Evolutionary conservation across 2,797 vertebrate species (phyloP), one percentile per base, ranked within the genome.

Genomic region (Bradypodion ventrale): DNA sequence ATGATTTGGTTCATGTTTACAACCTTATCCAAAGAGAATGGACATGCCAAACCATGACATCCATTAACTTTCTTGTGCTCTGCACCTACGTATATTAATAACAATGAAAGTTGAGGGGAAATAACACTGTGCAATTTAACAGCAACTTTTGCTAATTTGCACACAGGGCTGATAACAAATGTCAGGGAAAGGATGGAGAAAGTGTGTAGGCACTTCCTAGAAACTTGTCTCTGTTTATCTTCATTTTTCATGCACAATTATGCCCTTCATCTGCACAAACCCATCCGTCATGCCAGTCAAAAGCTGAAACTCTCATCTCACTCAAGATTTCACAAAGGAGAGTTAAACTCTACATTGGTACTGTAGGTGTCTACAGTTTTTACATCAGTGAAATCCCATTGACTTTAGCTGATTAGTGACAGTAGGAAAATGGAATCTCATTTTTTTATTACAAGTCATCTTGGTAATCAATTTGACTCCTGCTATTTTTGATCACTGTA

Each of bases 211-310:
- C 74, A 59, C 29, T 74, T 27, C 70, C 44, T 29, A 1, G 25
- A 42, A 60, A 52, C 59, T 73, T 52, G 63, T 79, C 83, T 52
- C 1, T 52, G 25, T 32, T 16, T 15, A 66, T 56, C 29, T 7
- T 75, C 77, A 59, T 75, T 85, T 79, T 85, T 78, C 83, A 85
- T 80, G 70, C 76, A 40, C n/a, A 80, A 80, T 66, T n/a, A 25
- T 35, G 35, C 59, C 35, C 37, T 75, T 75, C 40, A 59, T 80
- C 44, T 42, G 29, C 80, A 44, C 83, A 85, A 59, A 75, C 56
- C 70, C 77, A 80, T 74, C 46, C 9, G 72, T 80, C 77, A 75
- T 44, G 77, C 70, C 59, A 16, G 59, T 52, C 46, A 32, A 27
- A 1, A 40, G 46, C 60, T 66, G 19, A 32, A 79, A 65, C 29